Conservation (phyloP, 2,797 vertebrate genomes). For the Siniperca obscura region DNA sequence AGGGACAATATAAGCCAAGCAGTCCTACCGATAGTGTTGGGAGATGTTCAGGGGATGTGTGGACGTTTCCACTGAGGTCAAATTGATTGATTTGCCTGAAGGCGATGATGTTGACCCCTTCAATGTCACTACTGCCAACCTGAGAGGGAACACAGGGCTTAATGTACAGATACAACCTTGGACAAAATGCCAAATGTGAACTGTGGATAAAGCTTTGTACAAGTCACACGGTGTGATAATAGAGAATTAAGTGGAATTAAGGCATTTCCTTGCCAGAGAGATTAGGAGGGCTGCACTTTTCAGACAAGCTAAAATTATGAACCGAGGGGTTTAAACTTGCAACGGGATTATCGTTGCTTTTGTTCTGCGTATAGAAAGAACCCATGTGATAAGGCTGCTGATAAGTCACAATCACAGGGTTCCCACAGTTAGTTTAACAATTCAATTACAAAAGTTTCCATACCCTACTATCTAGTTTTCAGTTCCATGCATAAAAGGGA, state of each 20-base stretch:
- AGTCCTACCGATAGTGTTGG: slow-evolving; percentile 90
- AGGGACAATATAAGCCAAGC: rapidly evolving
- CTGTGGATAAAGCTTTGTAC: slow-evolving; percentile 40
- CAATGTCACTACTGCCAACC: slow-evolving; percentile 94
- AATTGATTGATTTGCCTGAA: slow-evolving; percentile 99
- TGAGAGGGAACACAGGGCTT: slow-evolving; percentile 67
- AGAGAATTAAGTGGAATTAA: slow-evolving; percentile 76
- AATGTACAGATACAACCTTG: slow-evolving; percentile 22
- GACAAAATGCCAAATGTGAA: slow-evolving; percentile 32
- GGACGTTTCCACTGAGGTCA: slow-evolving; percentile 96
- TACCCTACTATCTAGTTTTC: slow-evolving; percentile 12
- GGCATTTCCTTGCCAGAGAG: slow-evolving; percentile 63
- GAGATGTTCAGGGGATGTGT: slow-evolving; percentile 93
- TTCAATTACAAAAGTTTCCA: slow-evolving; percentile 59
- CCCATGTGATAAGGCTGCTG: slow-evolving; percentile 67
- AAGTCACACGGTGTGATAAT: slow-evolving; percentile 70
- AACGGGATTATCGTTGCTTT: slow-evolving; percentile 69
- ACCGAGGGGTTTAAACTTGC: slow-evolving; percentile 65
- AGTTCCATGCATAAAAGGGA: neutral
- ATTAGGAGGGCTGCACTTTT: slow-evolving; percentile 64
- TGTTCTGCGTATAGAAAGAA: slow-evolving; percentile 65
- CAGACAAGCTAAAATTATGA: slow-evolving; percentile 61
- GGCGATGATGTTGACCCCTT: slow-evolving; percentile 94
- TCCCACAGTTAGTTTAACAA: slow-evolving; percentile 70
- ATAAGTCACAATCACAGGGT: slow-evolving; percentile 67